These are phyloP conservation scores for Aelia acuminata DNA, from an alignment of 2,888 invertebrate genomes.

Conservation along the genomic window DNA sequence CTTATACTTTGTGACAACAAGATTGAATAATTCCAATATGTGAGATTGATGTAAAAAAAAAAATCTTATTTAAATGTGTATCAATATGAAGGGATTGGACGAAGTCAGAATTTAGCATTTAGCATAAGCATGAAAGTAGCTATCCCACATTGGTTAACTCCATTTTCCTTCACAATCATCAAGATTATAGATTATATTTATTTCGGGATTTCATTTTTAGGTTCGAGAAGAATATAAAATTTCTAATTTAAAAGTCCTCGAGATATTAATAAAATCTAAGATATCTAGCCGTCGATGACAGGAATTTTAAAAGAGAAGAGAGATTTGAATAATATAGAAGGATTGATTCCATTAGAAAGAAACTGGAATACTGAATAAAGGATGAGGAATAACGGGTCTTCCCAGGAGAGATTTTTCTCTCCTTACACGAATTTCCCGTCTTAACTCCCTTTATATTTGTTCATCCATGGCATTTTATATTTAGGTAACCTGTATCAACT, in stretches of 20 bases:
- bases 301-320: constrained; percentile 5
- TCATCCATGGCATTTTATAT: not conserved
- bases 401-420: constrained; percentile 16
- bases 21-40: too few species aligned
- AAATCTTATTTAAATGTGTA: too few species aligned
- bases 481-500: too few species aligned
- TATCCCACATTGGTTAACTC: not conserved
- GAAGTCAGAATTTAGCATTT: too few species aligned
- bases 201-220: not conserved
- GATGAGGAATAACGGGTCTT: constrained; percentile 31
- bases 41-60: too few species aligned
- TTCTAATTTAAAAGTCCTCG: not conserved
- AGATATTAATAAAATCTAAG: not conserved
- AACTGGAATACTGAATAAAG: constrained; percentile 39
- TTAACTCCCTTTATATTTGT: not conserved
- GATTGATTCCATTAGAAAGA: constrained; percentile 33
- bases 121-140: too few species aligned
- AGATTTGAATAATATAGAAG: constrained; percentile 35
- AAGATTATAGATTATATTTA: not conserved
- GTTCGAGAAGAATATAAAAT: not conserved
- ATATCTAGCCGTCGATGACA: constrained; percentile 11
- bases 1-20: too few species aligned
- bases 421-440: constrained; percentile 31
- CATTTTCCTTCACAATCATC: not conserved
- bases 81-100: too few species aligned